phyloP scores from a whole-genome alignment of 2,888 invertebrate genomes.

The Chymomyza procnemis region DNA sequence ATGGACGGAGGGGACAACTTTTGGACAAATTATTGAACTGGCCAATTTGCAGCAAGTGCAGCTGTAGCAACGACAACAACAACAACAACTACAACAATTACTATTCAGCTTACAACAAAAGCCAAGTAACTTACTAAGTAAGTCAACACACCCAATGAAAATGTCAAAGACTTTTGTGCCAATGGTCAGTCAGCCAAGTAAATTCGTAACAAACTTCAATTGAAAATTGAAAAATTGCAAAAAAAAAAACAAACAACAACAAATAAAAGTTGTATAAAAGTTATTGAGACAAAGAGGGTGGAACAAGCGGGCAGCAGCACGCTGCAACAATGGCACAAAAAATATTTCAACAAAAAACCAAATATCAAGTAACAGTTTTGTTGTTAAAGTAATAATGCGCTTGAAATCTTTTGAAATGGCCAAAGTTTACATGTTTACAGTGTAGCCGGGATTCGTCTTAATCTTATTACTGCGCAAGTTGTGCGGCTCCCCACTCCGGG shows the following conservation, averaged over 20 bases:
- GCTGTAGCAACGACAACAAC: conserved; percentile 21
- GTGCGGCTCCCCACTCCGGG: neutral
- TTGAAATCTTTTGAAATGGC: neutral
- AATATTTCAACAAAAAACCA: neutral
- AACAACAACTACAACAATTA: conserved; percentile 10
- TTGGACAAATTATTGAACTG: conserved; percentile 14
- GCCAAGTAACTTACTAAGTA: conserved; percentile 8
- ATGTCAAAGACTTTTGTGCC: conserved; percentile 31
- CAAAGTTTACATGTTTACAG: neutral
- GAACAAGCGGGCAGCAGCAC: neutral
- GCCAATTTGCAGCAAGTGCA: conserved; percentile 47
- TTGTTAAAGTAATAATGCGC: conserved; percentile 1
- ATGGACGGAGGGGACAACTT: conserved; percentile 21
- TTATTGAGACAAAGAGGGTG: neutral
- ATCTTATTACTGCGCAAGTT: neutral
- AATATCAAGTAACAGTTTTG: conserved; percentile 34
- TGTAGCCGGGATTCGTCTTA: neutral
- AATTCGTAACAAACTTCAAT: conserved; percentile 31
- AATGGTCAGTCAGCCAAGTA: neutral
- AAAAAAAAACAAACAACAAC: neutral
- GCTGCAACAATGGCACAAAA: neutral
- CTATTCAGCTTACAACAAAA: neutral
- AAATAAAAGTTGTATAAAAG: conserved; percentile 11
- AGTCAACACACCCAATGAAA: conserved; percentile 31
- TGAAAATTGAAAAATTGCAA: conserved; percentile 26